These are phyloP conservation scores for Phrixothrix hirtus DNA, from an alignment of 2,888 invertebrate species.

Conservation along the genomic window DNA sequence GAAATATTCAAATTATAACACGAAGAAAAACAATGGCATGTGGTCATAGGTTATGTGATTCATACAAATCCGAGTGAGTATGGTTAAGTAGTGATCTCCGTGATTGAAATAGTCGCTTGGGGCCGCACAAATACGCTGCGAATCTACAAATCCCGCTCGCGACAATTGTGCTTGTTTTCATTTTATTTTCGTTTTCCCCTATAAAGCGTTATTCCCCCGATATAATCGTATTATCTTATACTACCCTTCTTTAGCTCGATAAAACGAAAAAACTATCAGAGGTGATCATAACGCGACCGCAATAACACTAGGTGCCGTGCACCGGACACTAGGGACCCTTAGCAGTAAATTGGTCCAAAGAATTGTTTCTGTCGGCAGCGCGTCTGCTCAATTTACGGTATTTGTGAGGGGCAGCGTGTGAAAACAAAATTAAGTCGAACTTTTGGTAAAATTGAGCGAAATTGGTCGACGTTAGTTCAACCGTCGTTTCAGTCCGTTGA, in stretches of 20 bases:
- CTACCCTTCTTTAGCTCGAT: slow-evolving; percentile 47
- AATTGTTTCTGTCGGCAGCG: slow-evolving; percentile 50
- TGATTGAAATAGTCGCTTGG: slow-evolving; percentile 52
- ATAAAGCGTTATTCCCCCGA: slow-evolving; percentile 48
- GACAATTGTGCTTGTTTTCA: slow-evolving; percentile 54
- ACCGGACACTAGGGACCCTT: slow-evolving; percentile 37
- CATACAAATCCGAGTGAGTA: slow-evolving; percentile 24
- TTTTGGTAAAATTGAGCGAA: slow-evolving; percentile 65
- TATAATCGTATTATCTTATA: slow-evolving; percentile 54
- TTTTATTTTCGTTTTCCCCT: slow-evolving; percentile 53
- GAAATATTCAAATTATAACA: slow-evolving; percentile 4
- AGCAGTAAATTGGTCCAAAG: slow-evolving; percentile 50
- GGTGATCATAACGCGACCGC: slow-evolving; percentile 37
- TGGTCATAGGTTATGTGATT: slow-evolving; percentile 19
- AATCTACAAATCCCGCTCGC: slow-evolving; percentile 47
- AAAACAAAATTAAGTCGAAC: slow-evolving; percentile 63
- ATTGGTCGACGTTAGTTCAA: slow-evolving; percentile 58
- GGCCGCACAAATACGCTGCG: slow-evolving; percentile 43
- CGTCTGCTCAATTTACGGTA: slow-evolving; percentile 52
- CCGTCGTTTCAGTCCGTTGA: slow-evolving; percentile 49
- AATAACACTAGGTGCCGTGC: slow-evolving; percentile 28
- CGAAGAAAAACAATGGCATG: slow-evolving; percentile 6
- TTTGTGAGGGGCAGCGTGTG: slow-evolving; percentile 55
- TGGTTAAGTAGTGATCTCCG: slow-evolving; percentile 34
- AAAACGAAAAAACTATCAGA: slow-evolving; percentile 42